Evolutionary conservation across 2,797 vertebrate genomes (phyloP), one percentile per base, ranked within the genome.

Genomic region (Intellagama lesueurii): DNA sequence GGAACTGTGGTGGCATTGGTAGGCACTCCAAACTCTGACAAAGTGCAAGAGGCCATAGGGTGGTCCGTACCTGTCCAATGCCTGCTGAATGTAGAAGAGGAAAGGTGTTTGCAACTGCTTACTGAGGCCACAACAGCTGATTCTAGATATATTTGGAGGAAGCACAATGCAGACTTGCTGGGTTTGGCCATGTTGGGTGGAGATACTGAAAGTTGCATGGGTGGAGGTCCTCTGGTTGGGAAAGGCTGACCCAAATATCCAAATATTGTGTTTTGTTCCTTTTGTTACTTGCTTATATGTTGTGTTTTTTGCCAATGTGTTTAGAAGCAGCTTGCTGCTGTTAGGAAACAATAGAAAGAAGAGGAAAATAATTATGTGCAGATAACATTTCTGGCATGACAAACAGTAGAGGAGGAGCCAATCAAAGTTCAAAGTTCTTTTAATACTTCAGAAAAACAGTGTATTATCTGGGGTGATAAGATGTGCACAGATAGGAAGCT

Each of bases 341-440:
- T 49, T 49, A 28, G 11, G 19, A 26, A 47, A 78, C 11, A 8
- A 28, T 28, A 24, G 40, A 24, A 52, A 17, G 47, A 78, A 14
- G 7, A 17, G 14, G 44, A 49, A 78, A 73, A 73, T 64, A 64
- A 19, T 22, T 19, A 40, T 22, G 35, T 76, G 19, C 19, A 7
- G 32, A 24, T 22, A 32, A 6, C 73, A 22, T 22, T 44, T 44
- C 6, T 44, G 17, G 32, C 72, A 40, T 35, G 35, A 19, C 2
- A 40, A 24, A 8, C 52, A 11, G 17, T 32, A 47, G 19, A 24
- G 80, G n/a, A 82, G 32, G 82, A 9, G 7, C 11, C 83, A 60
- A 11, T 80, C 88, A 94, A 89, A 93, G 64, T 86, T 80, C 88
- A 94, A 89, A 93, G 64, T 86, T 4, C 40, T 72, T 72, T 14